These are phyloP conservation scores for Theretra japonica DNA, from an alignment of 2,888 invertebrate genomes.

Conservation along the genomic window DNA sequence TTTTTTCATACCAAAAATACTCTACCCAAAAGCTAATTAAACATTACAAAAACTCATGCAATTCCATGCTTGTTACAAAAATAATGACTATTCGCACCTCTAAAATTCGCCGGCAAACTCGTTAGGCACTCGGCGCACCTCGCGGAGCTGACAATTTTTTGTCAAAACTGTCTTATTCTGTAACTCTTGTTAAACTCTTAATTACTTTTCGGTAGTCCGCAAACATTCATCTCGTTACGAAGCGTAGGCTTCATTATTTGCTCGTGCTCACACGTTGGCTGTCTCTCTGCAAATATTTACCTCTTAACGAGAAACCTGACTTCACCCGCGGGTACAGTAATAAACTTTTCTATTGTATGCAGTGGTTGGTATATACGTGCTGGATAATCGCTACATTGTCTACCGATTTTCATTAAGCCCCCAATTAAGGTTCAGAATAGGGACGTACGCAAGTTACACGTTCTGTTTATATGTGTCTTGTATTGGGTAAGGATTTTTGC, in stretches of 20 bases:
- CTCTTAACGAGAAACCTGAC: slow-evolving; percentile 79
- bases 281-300: slow-evolving; percentile 75
- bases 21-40: not conserved
- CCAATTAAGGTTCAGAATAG: slow-evolving; percentile 57
- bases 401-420: slow-evolving; percentile 49
- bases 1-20: too few species aligned
- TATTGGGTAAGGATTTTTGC: too few species aligned
- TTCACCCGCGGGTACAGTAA: slow-evolving; percentile 71
- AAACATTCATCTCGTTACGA: slow-evolving; percentile 79
- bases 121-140: slow-evolving; percentile 39
- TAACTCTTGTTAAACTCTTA: slow-evolving; percentile 77
- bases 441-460: slow-evolving; percentile 8
- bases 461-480: too few species aligned
- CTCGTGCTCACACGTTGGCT: slow-evolving; percentile 71
- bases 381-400: slow-evolving; percentile 49
- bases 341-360: slow-evolving; percentile 78
- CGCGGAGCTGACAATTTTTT: slow-evolving; percentile 52
- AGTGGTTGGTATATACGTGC: slow-evolving; percentile 51
- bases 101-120: not conserved
- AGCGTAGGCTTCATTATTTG: slow-evolving; percentile 79
- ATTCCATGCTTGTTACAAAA: not conserved
- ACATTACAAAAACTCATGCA: not conserved
- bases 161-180: slow-evolving; percentile 67
- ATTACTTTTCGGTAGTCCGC: slow-evolving; percentile 80
- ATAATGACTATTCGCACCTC: not conserved